Percentiles rank a stretch among this genome's conserved stretches.
Evolutionary conservation across 2,888 invertebrate species (phyloP).

Genomic region (Oligia fasciuncula): DNA sequence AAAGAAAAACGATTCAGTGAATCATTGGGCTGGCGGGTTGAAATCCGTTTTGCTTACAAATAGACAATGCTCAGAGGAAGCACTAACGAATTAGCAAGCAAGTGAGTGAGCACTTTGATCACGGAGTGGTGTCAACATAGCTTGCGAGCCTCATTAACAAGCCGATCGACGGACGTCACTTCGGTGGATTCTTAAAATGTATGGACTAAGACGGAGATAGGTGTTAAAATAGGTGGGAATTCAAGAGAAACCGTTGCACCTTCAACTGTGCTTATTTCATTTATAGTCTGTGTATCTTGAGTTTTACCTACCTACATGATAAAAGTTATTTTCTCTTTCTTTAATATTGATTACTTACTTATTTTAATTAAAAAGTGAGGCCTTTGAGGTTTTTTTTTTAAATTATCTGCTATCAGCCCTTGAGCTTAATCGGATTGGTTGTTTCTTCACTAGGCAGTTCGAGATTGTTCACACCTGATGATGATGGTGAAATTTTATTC

Average conservation of each 20-base stretch:
- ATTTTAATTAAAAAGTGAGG: too few relatives aligned
- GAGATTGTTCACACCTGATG: neutral
- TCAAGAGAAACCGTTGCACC: neutral
- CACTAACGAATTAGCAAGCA: constrained; percentile 68
- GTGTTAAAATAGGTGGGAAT: constrained; percentile 44
- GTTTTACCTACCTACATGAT: neutral
- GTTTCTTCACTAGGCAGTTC: too few relatives aligned
- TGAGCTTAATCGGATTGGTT: too few relatives aligned
- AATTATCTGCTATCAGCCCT: too few relatives aligned
- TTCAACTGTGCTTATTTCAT: neutral
- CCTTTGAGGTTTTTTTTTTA: too few relatives aligned
- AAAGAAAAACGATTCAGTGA: constrained; percentile 63
- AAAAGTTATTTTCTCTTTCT: neutral
- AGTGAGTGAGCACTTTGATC: constrained; percentile 81
- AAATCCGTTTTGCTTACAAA: constrained; percentile 77
- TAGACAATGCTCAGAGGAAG: constrained; percentile 73
- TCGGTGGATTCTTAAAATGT: constrained; percentile 52
- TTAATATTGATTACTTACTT: neutral
- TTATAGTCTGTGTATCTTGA: neutral
- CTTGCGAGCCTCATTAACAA: constrained; percentile 85
- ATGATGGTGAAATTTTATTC: neutral
- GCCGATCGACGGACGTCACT: constrained; percentile 80
- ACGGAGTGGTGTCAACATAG: constrained; percentile 82
- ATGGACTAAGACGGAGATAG: constrained; percentile 25
- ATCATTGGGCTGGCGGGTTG: constrained; percentile 61